Evolutionary conservation across 2,888 invertebrate species (phyloP).

Genomic region (Plagiodera versicolora): DNA sequence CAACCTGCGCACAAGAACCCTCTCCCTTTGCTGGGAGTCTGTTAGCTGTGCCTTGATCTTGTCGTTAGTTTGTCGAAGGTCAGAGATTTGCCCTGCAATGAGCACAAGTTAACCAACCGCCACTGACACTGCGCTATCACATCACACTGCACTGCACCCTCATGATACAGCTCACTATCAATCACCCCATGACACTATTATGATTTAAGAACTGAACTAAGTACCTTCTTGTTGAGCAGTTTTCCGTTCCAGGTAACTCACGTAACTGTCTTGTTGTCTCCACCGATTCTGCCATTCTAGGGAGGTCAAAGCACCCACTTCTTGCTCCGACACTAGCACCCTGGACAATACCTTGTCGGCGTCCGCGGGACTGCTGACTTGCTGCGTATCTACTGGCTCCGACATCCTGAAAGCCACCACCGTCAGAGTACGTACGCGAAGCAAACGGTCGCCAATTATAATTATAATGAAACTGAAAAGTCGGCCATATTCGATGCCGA

Average conservation of each 20-base stretch:
- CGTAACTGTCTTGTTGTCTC: conserved; percentile 76
- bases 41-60: conserved; percentile 78
- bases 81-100: conserved; percentile 69
- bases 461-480: neutral
- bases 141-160: conserved; percentile 43
- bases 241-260: conserved; percentile 74
- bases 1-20: conserved; percentile 86
- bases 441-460: neutral
- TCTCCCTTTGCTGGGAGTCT: conserved; percentile 89
- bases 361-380: conserved; percentile 59
- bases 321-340: conserved; percentile 66
- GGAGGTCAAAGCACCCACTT: conserved; percentile 65
- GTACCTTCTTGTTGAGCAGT: conserved; percentile 78
- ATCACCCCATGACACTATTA: conserved; percentile 31
- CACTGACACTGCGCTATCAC: conserved; percentile 33
- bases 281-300: conserved; percentile 71
- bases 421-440: conserved; percentile 14
- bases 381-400: conserved; percentile 42
- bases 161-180: conserved; percentile 35
- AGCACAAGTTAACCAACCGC: conserved; percentile 39
- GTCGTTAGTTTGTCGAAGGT: conserved; percentile 76
- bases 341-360: conserved; percentile 56
- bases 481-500: neutral
- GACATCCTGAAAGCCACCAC: conserved; percentile 45
- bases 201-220: conserved; percentile 51